Percentiles rank a stretch among this genome's conserved stretches.
These are phyloP conservation scores for Amblyornis subalaris DNA, from an alignment of 2,113 vertebrate species.

Conservation along the genomic window DNA sequence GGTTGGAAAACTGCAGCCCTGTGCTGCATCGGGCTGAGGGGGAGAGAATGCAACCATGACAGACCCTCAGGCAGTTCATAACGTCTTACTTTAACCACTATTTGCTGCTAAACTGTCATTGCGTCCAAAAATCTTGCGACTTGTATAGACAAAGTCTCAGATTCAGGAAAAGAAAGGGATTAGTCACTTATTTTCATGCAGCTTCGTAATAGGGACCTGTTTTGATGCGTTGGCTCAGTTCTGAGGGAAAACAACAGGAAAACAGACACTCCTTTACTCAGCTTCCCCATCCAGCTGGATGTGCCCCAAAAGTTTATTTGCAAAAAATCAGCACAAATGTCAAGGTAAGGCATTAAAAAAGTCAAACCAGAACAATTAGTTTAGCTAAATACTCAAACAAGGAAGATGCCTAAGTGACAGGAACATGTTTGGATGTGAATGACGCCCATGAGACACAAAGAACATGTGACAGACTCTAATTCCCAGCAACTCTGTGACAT, in stretches of 20 bases:
- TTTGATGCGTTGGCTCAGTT: neutral
- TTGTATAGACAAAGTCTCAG: neutral
- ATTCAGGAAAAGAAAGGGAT: neutral
- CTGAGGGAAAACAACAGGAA: neutral
- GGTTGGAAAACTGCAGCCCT: neutral
- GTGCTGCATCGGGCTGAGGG: neutral
- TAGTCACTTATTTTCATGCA: neutral
- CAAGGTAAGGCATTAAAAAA: neutral
- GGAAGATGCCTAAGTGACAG: neutral
- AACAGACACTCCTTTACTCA: neutral
- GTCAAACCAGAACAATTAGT: neutral
- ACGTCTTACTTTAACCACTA: neutral
- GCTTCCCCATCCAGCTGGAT: neutral
- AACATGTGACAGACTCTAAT: neutral
- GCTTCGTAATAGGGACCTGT: neutral
- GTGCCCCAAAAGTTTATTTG: neutral
- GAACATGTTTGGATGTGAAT: neutral
- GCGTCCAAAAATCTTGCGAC: neutral
- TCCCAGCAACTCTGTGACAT: rapidly evolving
- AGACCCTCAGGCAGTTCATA: neutral
- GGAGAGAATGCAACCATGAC: rapidly evolving
- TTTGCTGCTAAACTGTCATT: neutral
- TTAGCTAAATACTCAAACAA: neutral
- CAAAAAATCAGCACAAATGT: neutral
- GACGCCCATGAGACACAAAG: neutral